These are phyloP conservation scores for Ellobium chinense DNA, from an alignment of 2,888 invertebrate species.

Conservation along the genomic window DNA sequence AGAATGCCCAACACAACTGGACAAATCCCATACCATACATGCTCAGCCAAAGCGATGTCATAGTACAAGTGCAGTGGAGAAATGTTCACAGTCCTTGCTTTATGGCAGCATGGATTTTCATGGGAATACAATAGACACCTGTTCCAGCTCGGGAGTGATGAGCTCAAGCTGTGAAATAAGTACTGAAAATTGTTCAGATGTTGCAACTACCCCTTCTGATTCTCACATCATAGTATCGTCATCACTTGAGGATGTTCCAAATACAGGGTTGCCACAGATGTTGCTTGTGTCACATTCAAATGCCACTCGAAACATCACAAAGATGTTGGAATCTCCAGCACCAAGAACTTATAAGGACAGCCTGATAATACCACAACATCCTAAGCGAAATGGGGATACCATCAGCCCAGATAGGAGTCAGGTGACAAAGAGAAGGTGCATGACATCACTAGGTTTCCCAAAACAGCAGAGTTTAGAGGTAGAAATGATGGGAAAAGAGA, in stretches of 20 bases:
- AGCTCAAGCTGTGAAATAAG: conserved; percentile 5
- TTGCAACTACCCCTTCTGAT: not conserved
- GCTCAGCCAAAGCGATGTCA: conserved; percentile 37
- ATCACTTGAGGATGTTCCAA: conserved; percentile 9
- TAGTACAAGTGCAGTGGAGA: conserved; percentile 40
- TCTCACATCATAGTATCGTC: not conserved
- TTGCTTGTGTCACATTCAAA: not conserved
- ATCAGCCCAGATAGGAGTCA: conserved; percentile 28
- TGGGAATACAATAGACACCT: not conserved
- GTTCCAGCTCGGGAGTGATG: not conserved
- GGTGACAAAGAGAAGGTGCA: conserved; percentile 31
- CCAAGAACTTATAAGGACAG: not conserved
- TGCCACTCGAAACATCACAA: conserved; percentile 48
- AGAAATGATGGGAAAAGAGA: not conserved
- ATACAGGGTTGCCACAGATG: not conserved
- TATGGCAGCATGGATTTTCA: not conserved
- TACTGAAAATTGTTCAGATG: not conserved
- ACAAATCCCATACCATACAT: not conserved
- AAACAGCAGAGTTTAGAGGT: conserved; percentile 16
- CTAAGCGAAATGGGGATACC: conserved; percentile 29
- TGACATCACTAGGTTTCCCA: conserved; percentile 31
- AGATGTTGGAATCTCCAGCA: conserved; percentile 47
- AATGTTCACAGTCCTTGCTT: conserved; percentile 2
- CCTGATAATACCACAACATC: conserved; percentile 21
- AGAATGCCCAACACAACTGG: not conserved